A percentile compares a stretch with the other conserved stretches of the same genome.
Evolutionary conservation across 2,797 vertebrate genomes (phyloP).

Genomic region (Enteromius radiatus): DNA sequence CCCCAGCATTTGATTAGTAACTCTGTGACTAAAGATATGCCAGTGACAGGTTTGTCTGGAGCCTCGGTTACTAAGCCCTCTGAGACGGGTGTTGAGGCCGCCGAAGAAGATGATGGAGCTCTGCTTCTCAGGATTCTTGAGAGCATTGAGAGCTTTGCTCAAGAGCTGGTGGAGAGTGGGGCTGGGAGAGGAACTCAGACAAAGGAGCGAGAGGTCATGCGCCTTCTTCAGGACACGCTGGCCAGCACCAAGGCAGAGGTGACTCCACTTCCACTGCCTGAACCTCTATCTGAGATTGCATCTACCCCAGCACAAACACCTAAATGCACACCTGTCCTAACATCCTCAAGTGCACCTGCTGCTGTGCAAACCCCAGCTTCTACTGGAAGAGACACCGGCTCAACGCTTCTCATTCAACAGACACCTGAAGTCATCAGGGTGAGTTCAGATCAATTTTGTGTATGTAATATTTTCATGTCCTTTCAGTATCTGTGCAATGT

Average conservation of each 20-base stretch:
- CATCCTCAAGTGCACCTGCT: slow-evolving; percentile 51
- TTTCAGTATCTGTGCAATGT: not conserved
- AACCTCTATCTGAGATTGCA: slow-evolving; percentile 29
- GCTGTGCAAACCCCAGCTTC: slow-evolving; percentile 48
- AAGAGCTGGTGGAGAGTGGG: slow-evolving; percentile 95
- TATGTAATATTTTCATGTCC: not conserved
- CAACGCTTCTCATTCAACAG: slow-evolving; percentile 91
- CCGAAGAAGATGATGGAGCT: slow-evolving; percentile 91
- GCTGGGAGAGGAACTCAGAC: slow-evolving; percentile 87
- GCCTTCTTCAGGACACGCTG: slow-evolving; percentile 94
- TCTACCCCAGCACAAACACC: slow-evolving; percentile 42
- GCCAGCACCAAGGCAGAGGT: slow-evolving; percentile 66
- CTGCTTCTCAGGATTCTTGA: slow-evolving; percentile 92
- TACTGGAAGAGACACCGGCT: slow-evolving; percentile 76
- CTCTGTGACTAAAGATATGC: slow-evolving; percentile 73
- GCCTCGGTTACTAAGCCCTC: slow-evolving; percentile 65
- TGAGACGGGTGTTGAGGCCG: slow-evolving; percentile 53
- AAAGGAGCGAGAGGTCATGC: slow-evolving; percentile 96
- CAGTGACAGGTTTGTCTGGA: slow-evolving; percentile 66
- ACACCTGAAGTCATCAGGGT: slow-evolving; percentile 94
- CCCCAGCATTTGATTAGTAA: slow-evolving; percentile 62
- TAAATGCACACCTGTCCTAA: slow-evolving; percentile 34
- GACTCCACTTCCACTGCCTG: slow-evolving; percentile 26
- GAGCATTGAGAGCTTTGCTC: slow-evolving; percentile 98
- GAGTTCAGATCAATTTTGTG: slow-evolving; percentile 68